Conservation (phyloP, 2,113 vertebrate genomes). For the Hymenochirus boettgeri region DNA sequence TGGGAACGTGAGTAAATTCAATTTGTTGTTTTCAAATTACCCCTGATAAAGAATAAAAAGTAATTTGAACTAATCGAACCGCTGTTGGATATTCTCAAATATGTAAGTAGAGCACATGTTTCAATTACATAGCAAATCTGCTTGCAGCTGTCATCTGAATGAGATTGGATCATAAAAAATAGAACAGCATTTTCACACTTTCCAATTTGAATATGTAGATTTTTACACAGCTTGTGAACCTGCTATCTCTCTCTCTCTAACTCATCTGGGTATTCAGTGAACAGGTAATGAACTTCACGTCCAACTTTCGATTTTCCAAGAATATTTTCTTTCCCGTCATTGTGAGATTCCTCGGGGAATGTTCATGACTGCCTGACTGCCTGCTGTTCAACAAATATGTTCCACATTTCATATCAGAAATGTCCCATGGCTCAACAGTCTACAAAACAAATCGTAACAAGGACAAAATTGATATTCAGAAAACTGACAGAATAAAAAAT, state of each 20-base stretch:
- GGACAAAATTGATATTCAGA: conserved; percentile 1
- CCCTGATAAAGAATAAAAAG: background rate
- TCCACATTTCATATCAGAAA: conserved; percentile 55
- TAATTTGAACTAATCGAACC: background rate
- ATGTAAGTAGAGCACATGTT: background rate
- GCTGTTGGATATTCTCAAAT: background rate
- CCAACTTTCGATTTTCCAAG: conserved; percentile 71
- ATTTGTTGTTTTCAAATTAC: conserved; percentile 1
- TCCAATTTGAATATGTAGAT: background rate
- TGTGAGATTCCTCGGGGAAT: conserved; percentile 56
- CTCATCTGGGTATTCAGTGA: background rate
- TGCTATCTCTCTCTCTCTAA: background rate
- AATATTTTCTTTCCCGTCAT: conserved; percentile 58
- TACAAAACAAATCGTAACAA: conserved; percentile 17
- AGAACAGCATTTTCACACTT: background rate
- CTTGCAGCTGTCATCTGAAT: background rate
- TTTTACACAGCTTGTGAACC: background rate
- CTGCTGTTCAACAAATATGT: conserved; percentile 6
- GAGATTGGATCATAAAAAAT: background rate
- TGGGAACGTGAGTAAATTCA: background rate
- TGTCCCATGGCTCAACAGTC: conserved; percentile 50
- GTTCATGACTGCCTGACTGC: conserved; percentile 20
- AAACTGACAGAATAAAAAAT: background rate
- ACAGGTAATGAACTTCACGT: background rate
- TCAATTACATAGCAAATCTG: background rate